These are phyloP conservation scores for Dolichomitus sp. DNA, from an alignment of 2,888 invertebrate genomes.

Conservation along the genomic window DNA sequence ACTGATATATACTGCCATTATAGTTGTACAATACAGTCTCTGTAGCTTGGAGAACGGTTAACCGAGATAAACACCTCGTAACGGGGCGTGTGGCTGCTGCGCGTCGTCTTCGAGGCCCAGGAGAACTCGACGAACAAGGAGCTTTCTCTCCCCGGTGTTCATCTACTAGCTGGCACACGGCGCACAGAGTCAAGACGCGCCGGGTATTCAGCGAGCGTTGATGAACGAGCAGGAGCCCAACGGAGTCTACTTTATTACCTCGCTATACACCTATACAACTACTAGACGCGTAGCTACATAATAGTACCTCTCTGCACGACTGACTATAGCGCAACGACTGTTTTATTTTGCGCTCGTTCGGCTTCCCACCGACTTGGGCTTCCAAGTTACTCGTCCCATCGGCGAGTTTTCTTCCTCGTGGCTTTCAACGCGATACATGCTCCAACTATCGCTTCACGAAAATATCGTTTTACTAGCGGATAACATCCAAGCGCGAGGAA, in stretches of 20 bases:
- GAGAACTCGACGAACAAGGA: conserved; percentile 50
- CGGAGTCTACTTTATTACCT: conserved; percentile 60
- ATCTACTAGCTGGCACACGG: conserved; percentile 9
- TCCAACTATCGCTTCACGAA: conserved; percentile 38
- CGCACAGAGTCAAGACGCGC: conserved; percentile 29
- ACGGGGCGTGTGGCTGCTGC: conserved; percentile 47
- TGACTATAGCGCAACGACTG: conserved; percentile 6
- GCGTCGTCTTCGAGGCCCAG: conserved; percentile 47
- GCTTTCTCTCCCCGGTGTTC: conserved; percentile 40
- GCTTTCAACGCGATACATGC: conserved; percentile 22
- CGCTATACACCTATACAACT: conserved; percentile 6
- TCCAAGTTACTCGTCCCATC: conserved; percentile 38
- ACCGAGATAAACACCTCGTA: conserved; percentile 67
- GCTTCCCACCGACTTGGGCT: conserved; percentile 41
- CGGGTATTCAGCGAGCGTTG: conserved; percentile 56
- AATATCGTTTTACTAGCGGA: conserved; percentile 52
- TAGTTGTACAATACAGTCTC: conserved; percentile 25
- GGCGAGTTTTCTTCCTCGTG: conserved; percentile 31
- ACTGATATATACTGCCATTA: conserved; percentile 11
- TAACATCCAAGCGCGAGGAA: conserved; percentile 5
- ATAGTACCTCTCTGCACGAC: conserved; percentile 8
- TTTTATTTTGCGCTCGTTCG: conserved; percentile 49
- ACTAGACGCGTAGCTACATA: conserved; percentile 14
- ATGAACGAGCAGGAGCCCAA: conserved; percentile 59
- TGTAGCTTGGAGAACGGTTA: conserved; percentile 48